These are phyloP conservation scores for Frankliniella intonsa DNA, from an alignment of 2,888 invertebrate species.

Conservation along the genomic window DNA sequence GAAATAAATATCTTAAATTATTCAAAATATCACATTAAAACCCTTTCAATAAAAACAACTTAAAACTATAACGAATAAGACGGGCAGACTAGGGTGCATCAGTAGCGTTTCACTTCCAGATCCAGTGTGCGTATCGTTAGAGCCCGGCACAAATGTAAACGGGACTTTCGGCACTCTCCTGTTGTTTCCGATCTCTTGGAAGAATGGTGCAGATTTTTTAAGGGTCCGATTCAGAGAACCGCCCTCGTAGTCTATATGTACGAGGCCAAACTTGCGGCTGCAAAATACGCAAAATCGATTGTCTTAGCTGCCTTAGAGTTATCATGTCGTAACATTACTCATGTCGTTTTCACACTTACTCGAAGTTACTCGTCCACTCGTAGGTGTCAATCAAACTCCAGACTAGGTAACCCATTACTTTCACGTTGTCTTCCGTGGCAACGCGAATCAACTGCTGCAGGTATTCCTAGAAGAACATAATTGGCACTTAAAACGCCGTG, in stretches of 20 bases:
- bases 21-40: too few species aligned
- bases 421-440: not conserved
- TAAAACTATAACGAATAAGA: too few species aligned
- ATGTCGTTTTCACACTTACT: not conserved
- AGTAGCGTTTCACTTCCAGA: too few species aligned
- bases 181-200: not conserved
- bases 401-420: not conserved
- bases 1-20: too few species aligned
- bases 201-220: not conserved
- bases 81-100: too few species aligned
- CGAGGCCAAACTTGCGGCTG: not conserved
- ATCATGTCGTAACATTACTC: not conserved
- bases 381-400: not conserved
- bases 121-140: too few species aligned
- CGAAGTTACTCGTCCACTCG: not conserved
- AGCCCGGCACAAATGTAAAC: too few species aligned
- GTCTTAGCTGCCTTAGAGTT: not conserved
- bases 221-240: not conserved
- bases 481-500: too few species aligned
- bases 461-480: not conserved
- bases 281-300: not conserved
- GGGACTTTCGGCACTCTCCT: too few species aligned
- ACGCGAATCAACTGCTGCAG: not conserved
- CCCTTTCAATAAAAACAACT: too few species aligned
- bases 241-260: not conserved